Conservation (phyloP, 2,888 invertebrate species). For the Andrena dorsata region DNA sequence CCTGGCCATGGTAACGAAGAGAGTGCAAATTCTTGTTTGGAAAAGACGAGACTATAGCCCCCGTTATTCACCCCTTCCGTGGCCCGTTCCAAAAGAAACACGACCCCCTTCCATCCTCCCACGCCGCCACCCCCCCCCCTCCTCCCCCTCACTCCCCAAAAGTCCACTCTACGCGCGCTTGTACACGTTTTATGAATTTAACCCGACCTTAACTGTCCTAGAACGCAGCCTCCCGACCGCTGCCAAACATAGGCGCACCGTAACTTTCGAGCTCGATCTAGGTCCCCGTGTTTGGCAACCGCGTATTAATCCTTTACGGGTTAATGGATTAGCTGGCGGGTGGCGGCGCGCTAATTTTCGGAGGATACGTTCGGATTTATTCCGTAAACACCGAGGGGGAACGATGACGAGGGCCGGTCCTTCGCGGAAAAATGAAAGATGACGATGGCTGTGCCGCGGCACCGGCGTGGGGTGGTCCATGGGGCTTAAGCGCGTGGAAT, state of each 20-base stretch:
- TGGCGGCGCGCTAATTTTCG: neutral
- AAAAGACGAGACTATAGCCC: conserved; percentile 67
- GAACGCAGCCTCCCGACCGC: neutral
- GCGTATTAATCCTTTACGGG: neutral
- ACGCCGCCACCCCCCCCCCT: neutral
- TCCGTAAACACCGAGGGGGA: neutral
- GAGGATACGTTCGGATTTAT: neutral
- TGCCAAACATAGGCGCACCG: conserved; percentile 9
- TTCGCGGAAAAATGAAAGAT: neutral
- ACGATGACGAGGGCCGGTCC: neutral
- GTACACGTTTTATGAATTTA: conserved; percentile 61
- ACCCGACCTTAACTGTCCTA: conserved; percentile 38
- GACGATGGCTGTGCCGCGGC: too few relatives aligned
- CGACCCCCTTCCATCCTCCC: conserved; percentile 6
- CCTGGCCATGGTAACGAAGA: conserved; percentile 70
- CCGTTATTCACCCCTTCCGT: conserved; percentile 57
- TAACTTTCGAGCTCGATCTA: neutral
- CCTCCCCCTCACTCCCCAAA: neutral
- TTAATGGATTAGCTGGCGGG: conserved; percentile 2
- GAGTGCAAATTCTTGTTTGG: conserved; percentile 73
- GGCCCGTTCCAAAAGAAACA: conserved; percentile 45
- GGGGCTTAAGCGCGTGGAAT: too few relatives aligned
- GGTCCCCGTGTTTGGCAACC: neutral
- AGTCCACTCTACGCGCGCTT: conserved; percentile 2
- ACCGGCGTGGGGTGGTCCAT: too few relatives aligned